Evolutionary conservation across 2,888 invertebrate genomes (phyloP).

Genomic region (Amiota communis): DNA sequence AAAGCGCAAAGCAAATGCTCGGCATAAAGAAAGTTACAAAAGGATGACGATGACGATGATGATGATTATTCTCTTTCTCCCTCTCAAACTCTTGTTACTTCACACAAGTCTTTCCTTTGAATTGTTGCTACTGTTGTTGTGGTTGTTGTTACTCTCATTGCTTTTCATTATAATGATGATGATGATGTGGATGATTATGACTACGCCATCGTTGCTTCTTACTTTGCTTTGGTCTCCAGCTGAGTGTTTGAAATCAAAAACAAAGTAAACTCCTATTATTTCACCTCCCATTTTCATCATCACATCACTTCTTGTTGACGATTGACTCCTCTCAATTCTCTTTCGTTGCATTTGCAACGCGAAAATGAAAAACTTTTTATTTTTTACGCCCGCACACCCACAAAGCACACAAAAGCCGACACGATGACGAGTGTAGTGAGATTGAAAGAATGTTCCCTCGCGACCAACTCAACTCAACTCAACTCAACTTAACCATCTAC

Average conservation of each 20-base stretch:
- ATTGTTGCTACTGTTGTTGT: too few species aligned
- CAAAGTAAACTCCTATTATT: too few species aligned
- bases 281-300: too few species aligned
- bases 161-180: background rate
- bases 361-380: slow-evolving; percentile 54
- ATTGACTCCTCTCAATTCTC: background rate
- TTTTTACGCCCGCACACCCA: slow-evolving; percentile 8
- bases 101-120: too few species aligned
- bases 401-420: slow-evolving; percentile 34
- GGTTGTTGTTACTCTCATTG: slow-evolving; percentile 43
- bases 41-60: too few species aligned
- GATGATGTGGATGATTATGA: background rate
- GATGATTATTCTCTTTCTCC: too few species aligned
- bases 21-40: too few species aligned
- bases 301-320: background rate
- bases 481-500: slow-evolving; percentile 3
- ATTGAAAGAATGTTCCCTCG: too few species aligned
- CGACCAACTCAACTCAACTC: too few species aligned
- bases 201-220: background rate
- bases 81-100: too few species aligned
- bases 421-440: background rate
- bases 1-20: slow-evolving; percentile 46
- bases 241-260: slow-evolving; percentile 10
- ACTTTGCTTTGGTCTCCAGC: background rate
- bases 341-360: background rate